Base-by-base conservation (phyloP, 2,888 invertebrate species). In the Cyaniris semiargus region DNA sequence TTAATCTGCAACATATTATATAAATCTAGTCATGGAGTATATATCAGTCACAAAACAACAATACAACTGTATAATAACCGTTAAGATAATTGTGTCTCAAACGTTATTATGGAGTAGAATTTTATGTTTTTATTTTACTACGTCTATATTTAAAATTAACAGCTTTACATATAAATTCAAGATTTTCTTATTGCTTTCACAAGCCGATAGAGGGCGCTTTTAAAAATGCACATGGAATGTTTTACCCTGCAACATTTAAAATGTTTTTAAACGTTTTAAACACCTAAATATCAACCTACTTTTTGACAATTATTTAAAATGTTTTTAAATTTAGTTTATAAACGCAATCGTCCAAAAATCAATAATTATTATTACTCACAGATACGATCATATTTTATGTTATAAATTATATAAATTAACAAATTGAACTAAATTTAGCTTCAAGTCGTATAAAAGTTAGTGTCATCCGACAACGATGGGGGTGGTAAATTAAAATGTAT, bases 21-120 rank as follows among this genome's bases (percentile, higher is more conserved):
- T 66, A 66, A 66, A 66, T 66, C 27, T 27, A 66, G 66, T 27
- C 27, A 66, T 66, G 66, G 66, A 66, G 27, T 66, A 31, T 66
- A 31, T 31, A 23, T 60, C 23, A 66, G 66, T 31, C 27, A 6
- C 5, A 31, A 66, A 66, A 66, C 66, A 60, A 60, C 23, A 23
- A 3, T 60, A 21, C 10, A 10, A 21, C 21, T 23, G 21, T 23
- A 58, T n/a, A 21, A 58, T 21, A 58, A 21, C 1, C 13, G 48
- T 53, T 53, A 18, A 53, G 18, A 53, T 53, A 53, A 53, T 53
- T 18, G 53, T 18, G 18, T 18, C 15, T 18, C 53, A 53, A 53
- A 5, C 15, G 53, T 53, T 53, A 53, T 18, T 5, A 53, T 53
- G 15, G 4, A 18, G 15, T 18, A 53, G 13, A 53, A 53, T 53